phyloP scores from a whole-genome alignment of 2,888 invertebrate genomes.

The Ctena decussata region DNA sequence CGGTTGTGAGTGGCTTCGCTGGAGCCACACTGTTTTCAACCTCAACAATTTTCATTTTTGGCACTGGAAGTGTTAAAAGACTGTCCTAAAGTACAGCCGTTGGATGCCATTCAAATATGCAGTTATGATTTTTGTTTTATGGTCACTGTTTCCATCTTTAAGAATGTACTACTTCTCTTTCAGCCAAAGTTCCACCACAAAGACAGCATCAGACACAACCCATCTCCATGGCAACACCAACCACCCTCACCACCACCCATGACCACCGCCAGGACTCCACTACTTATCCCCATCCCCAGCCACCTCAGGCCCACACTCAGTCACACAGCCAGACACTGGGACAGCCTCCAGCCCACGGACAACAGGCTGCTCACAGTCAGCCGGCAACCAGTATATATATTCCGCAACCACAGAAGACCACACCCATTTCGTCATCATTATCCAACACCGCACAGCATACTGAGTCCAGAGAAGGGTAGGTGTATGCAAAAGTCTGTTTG shows the following conservation, averaged over 20 bases:
- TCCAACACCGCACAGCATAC: conserved; percentile 33
- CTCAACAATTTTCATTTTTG: too few relatives aligned
- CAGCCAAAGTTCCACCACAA: conserved; percentile 82
- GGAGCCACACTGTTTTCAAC: too few relatives aligned
- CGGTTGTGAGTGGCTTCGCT: too few relatives aligned
- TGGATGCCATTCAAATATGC: too few relatives aligned
- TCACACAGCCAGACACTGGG: conserved; percentile 37
- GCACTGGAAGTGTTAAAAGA: too few relatives aligned
- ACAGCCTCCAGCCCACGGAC: conserved; percentile 46
- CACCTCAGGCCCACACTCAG: conserved; percentile 49
- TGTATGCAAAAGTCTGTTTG: not conserved
- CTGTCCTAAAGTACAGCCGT: too few relatives aligned
- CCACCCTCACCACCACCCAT: conserved; percentile 22
- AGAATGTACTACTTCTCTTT: too few relatives aligned
- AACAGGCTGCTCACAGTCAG: conserved; percentile 48
- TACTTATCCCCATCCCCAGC: conserved; percentile 62
- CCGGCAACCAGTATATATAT: conserved; percentile 64
- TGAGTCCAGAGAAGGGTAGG: conserved; percentile 58
- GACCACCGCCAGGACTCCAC: conserved; percentile 46
- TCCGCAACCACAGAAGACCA: conserved; percentile 58
- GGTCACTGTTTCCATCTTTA: too few relatives aligned
- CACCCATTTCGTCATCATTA: conserved; percentile 55
- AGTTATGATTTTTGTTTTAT: too few relatives aligned
- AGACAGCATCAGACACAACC: conserved; percentile 68
- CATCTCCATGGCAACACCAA: conserved; percentile 50